Evolutionary conservation across 2,113 vertebrate species (phyloP).

Genomic region (Anhinga rufa): DNA sequence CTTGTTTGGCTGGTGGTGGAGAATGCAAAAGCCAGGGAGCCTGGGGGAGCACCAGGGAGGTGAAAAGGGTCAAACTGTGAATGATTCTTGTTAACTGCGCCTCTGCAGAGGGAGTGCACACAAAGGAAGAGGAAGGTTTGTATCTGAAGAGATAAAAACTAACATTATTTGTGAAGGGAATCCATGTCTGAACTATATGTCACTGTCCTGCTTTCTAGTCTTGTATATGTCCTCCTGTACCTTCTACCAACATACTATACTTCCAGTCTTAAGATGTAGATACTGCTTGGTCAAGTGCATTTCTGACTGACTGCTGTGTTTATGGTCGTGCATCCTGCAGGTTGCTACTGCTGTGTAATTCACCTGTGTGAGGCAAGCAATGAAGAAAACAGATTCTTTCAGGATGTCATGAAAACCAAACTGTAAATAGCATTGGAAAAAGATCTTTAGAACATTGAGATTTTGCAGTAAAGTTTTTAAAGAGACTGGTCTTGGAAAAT

Average conservation of each 20-base stretch:
- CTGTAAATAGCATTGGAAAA: not conserved
- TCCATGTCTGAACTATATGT: not conserved
- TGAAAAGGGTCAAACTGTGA: not conserved
- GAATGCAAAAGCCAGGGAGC: not conserved
- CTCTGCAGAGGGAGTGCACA: not conserved
- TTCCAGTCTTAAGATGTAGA: not conserved
- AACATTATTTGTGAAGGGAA: not conserved
- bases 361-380: not conserved
- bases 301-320: not conserved
- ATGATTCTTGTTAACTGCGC: not conserved
- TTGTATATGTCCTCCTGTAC: rapidly evolving
- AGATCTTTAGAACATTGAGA: not conserved
- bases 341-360: not conserved
- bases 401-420: not conserved
- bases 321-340: not conserved
- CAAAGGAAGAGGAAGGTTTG: not conserved
- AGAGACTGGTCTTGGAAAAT: not conserved
- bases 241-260: not conserved
- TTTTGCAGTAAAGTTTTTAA: not conserved
- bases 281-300: not conserved
- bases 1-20: not conserved
- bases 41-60: not conserved
- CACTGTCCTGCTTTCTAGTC: not conserved
- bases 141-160: not conserved
- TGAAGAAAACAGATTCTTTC: not conserved